Conservation (phyloP, 2,888 invertebrate species). For the Agrochola lychnidis region DNA sequence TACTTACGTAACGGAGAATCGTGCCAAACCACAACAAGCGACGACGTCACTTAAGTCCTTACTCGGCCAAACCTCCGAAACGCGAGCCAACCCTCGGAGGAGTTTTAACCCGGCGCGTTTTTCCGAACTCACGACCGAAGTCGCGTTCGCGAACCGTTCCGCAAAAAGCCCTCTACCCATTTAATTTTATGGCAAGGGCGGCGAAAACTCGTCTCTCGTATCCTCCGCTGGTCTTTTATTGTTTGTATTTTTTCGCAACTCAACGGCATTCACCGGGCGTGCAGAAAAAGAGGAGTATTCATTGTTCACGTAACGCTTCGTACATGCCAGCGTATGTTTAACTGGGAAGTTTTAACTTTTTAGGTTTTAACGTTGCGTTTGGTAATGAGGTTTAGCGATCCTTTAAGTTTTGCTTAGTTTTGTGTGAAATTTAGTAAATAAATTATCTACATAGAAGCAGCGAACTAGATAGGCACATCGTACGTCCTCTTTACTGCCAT, state of each 20-base stretch:
- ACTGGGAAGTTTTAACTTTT: constrained; percentile 62
- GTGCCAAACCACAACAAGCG: constrained; percentile 55
- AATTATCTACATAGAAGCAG: not conserved
- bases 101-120: constrained; percentile 68
- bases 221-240: constrained; percentile 79
- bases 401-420: constrained; percentile 22
- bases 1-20: constrained; percentile 44
- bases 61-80: constrained; percentile 45
- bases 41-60: constrained; percentile 57
- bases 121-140: constrained; percentile 70
- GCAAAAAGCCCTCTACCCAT: constrained; percentile 77
- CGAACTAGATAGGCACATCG: not conserved
- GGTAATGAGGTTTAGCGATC: constrained; percentile 55
- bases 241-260: constrained; percentile 83
- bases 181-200: constrained; percentile 85
- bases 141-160: constrained; percentile 69
- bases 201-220: constrained; percentile 78
- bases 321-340: constrained; percentile 66
- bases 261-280: constrained; percentile 73
- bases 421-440: constrained; percentile 6
- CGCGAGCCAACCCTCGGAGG: constrained; percentile 63
- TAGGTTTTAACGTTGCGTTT: constrained; percentile 55
- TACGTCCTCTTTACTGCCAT: not conserved
- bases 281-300: constrained; percentile 77
- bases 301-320: constrained; percentile 82